These are phyloP conservation scores for Drosophila flavopinicola DNA, from an alignment of 2,888 invertebrate species.

Conservation along the genomic window DNA sequence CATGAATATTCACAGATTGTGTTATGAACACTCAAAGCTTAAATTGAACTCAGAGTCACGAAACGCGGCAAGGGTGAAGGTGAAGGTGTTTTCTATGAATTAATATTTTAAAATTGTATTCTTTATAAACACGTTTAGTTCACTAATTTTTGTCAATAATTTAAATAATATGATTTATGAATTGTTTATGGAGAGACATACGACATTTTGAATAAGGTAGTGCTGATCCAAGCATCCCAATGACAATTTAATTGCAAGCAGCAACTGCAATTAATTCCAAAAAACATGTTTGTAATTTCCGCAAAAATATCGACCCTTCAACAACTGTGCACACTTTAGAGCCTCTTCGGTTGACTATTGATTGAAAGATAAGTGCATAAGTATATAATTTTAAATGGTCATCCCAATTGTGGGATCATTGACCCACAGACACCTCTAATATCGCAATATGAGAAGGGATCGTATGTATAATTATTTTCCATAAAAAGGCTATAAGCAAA, in stretches of 20 bases:
- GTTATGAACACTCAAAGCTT: conserved; percentile 11
- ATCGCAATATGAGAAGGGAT: no score
- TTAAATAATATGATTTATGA: conserved; percentile 22
- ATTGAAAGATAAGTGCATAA: neutral
- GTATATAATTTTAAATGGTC: neutral
- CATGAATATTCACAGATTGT: conserved; percentile 16
- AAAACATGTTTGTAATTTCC: conserved; percentile 26
- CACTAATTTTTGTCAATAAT: conserved; percentile 35
- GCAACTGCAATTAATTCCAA: conserved; percentile 14
- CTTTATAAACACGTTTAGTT: conserved; percentile 35
- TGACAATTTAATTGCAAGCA: conserved; percentile 33
- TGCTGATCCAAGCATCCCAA: conserved; percentile 16
- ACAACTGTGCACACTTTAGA: no score
- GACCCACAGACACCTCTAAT: neutral
- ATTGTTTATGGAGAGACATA: conserved; percentile 1
- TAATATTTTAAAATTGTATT: conserved; percentile 10
- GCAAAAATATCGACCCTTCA: conserved; percentile 5
- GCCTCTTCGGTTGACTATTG: neutral
- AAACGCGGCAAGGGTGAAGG: conserved; percentile 29
- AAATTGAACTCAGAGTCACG: conserved; percentile 23
- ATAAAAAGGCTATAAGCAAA: no score
- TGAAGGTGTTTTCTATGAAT: conserved; percentile 21
- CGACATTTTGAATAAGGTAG: conserved; percentile 4
- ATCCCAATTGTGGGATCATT: neutral
- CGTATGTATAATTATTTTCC: neutral